Evolutionary conservation across 2,113 vertebrate genomes (phyloP).

Genomic region (Corynorhinus townsendii): DNA sequence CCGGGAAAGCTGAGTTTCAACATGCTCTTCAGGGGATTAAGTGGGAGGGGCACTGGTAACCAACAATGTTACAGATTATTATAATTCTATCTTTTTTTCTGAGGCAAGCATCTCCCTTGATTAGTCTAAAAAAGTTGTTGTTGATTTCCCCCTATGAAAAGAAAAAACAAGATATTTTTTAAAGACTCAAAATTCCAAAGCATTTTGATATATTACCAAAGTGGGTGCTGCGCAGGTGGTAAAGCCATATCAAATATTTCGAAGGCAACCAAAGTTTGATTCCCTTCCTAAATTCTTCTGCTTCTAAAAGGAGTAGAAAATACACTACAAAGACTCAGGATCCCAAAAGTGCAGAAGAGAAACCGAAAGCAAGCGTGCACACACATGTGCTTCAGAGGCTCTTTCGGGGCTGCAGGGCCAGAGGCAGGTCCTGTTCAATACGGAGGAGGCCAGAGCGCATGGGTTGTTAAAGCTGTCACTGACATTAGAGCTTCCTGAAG

Average conservation of each 20-base stretch:
- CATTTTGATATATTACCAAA: slow-evolving; percentile 22
- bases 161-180: background rate
- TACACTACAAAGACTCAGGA: background rate
- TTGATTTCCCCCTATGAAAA: background rate
- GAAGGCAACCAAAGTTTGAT: background rate
- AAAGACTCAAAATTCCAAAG: background rate
- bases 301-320: background rate
- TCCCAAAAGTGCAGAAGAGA: background rate
- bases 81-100: background rate
- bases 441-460: slow-evolving; percentile 42
- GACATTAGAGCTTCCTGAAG: slow-evolving; percentile 63
- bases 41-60: background rate
- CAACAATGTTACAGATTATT: background rate
- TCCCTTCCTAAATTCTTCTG: background rate
- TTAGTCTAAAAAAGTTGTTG: background rate
- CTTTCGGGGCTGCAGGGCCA: slow-evolving; percentile 48
- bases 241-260: slow-evolving; percentile 16
- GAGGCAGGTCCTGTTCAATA: slow-evolving; percentile 20
- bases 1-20: background rate
- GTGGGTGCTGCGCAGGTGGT: background rate
- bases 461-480: slow-evolving; percentile 69
- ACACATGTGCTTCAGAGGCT: background rate
- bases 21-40: background rate
- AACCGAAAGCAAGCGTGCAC: background rate
- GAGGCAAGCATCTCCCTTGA: background rate